These are phyloP conservation scores for Todus mexicanus DNA, from an alignment of 2,797 vertebrate genomes.

Conservation along the genomic window DNA sequence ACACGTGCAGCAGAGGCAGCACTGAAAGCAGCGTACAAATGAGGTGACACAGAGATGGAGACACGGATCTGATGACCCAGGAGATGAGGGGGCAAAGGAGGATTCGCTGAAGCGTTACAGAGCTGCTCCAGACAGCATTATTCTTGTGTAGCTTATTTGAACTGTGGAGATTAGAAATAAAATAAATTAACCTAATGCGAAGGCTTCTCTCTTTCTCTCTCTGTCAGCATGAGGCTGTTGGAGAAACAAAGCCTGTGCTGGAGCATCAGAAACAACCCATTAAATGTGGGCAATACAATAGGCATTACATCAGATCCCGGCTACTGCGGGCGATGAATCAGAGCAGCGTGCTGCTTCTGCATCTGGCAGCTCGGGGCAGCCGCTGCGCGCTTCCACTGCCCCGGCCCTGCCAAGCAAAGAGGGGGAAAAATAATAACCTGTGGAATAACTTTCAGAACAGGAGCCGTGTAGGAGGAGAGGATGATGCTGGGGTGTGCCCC, in stretches of 20 bases:
- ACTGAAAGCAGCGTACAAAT: neutral
- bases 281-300: neutral
- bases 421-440: too few species aligned
- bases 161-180: neutral
- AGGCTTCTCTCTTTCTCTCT: neutral
- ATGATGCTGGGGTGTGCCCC: neutral
- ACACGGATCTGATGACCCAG: neutral
- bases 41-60: neutral
- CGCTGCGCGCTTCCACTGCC: neutral
- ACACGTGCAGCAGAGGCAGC: neutral
- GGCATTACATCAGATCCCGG: constrained; percentile 2
- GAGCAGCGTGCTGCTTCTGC: neutral
- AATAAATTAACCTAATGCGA: neutral
- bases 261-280: neutral
- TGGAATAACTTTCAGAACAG: neutral
- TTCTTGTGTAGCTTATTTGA: neutral
- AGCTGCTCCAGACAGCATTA: neutral
- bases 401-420: neutral
- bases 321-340: neutral
- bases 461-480: neutral
- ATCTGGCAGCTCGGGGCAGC: neutral
- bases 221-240: neutral
- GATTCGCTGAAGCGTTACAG: neutral
- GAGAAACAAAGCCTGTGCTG: neutral
- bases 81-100: neutral